These are phyloP conservation scores for Eulacestoma nigropectus DNA, from an alignment of 2,113 vertebrate genomes.

Conservation along the genomic window DNA sequence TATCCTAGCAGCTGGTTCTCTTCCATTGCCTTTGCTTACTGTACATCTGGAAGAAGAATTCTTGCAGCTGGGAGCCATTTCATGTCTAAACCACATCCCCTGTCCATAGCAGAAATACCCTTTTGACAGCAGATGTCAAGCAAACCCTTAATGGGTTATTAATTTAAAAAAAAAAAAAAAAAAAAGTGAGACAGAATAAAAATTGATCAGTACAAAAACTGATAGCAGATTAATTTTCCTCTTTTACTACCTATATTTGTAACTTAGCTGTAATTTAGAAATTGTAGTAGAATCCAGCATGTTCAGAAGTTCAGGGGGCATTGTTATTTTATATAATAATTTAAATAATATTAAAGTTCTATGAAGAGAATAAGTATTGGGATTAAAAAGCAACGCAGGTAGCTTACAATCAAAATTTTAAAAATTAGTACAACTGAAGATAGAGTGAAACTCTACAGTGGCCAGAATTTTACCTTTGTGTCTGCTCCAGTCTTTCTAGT, in stretches of 20 bases:
- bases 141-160: conserved; percentile 39
- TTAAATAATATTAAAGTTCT: neutral
- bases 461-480: neutral
- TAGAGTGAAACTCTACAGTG: neutral
- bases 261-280: neutral
- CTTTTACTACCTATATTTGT: neutral
- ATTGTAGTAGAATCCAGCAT: neutral
- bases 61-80: conserved; percentile 79
- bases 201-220: neutral
- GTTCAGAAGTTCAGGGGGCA: neutral
- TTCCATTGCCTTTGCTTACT: conserved; percentile 66
- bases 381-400: neutral
- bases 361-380: neutral
- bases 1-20: conserved; percentile 71
- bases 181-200: neutral
- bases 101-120: conserved; percentile 65
- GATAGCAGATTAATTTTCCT: neutral
- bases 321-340: neutral
- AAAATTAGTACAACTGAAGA: neutral
- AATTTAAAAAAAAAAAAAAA: conserved; percentile 1
- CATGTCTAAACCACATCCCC: conserved; percentile 63
- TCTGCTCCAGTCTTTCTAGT: neutral
- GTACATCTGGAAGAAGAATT: conserved; percentile 69
- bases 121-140: conserved; percentile 51
- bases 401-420: neutral